These are phyloP conservation scores for Sakesphorus luctuosus DNA, from an alignment of 2,113 vertebrate species.

Conservation along the genomic window DNA sequence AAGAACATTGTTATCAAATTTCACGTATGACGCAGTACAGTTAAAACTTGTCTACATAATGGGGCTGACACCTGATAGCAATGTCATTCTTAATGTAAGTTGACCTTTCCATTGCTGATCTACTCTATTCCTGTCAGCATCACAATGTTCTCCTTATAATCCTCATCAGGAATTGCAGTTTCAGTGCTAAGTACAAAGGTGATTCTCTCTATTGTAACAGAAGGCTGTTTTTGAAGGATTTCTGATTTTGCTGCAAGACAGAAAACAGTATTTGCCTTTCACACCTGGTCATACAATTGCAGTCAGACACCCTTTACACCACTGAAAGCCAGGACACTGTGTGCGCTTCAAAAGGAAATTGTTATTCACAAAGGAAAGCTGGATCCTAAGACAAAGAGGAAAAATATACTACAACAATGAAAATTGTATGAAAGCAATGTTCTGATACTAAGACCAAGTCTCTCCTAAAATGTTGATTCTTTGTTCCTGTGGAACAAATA, in stretches of 20 bases:
- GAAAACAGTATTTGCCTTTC: not conserved
- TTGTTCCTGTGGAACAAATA: not conserved
- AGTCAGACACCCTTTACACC: not conserved
- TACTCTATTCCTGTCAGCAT: not conserved
- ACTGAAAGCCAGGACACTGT: not conserved
- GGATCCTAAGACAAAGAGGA: not conserved
- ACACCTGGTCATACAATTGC: not conserved
- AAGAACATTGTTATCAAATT: constrained; percentile 20
- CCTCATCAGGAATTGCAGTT: not conserved
- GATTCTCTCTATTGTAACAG: not conserved
- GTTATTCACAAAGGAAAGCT: not conserved
- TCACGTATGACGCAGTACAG: constrained; percentile 18
- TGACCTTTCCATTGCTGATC: constrained; percentile 42
- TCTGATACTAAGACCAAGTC: not conserved
- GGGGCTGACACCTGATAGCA: constrained; percentile 41
- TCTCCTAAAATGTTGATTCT: not conserved
- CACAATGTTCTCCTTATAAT: not conserved
- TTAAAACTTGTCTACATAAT: constrained; percentile 42
- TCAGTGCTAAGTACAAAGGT: not conserved
- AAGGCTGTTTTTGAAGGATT: not conserved
- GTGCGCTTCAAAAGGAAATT: not conserved
- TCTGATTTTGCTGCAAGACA: not conserved
- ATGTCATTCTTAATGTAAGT: constrained; percentile 15
- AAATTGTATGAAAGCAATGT: not conserved
- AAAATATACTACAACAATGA: not conserved